Conservation (phyloP, 1,140 invertebrate species). For the honey bee (Apis mellifera) region DNA sequence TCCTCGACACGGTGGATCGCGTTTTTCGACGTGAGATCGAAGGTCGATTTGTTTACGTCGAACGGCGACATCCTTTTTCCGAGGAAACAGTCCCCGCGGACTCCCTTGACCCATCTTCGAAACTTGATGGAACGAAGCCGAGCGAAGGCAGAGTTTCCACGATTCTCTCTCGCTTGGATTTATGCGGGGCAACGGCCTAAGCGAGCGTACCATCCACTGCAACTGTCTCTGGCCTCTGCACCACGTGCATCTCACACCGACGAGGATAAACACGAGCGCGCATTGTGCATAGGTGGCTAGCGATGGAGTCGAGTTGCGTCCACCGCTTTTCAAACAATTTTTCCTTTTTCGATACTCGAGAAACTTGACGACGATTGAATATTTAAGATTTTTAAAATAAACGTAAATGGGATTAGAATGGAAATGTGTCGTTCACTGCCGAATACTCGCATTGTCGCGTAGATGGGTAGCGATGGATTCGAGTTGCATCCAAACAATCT, state of each 20-base stretch:
- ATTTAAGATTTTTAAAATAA: too few relatives aligned
- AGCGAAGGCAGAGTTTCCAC: conserved; percentile 1
- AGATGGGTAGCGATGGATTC: neutral
- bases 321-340: too few relatives aligned
- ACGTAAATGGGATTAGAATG: too few relatives aligned
- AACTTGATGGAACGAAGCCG: conserved; percentile 38
- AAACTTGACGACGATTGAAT: too few relatives aligned
- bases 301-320: neutral
- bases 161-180: conserved; percentile 57
- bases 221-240: conserved; percentile 27
- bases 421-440: too few relatives aligned
- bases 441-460: too few relatives aligned
- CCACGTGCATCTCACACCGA: conserved; percentile 37
- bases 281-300: conserved; percentile 8
- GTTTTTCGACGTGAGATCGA: neutral
- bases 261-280: conserved; percentile 17
- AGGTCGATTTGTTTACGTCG: neutral
- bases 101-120: conserved; percentile 49
- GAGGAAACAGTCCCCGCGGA: conserved; percentile 2
- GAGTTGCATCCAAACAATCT: neutral
- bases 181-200: conserved; percentile 67
- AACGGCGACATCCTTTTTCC: neutral
- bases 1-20: too few relatives aligned
- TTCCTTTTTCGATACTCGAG: too few relatives aligned
- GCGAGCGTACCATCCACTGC: conserved; percentile 44